phyloP scores from a whole-genome alignment of 2,888 invertebrate species.

The Arge pagana region DNA sequence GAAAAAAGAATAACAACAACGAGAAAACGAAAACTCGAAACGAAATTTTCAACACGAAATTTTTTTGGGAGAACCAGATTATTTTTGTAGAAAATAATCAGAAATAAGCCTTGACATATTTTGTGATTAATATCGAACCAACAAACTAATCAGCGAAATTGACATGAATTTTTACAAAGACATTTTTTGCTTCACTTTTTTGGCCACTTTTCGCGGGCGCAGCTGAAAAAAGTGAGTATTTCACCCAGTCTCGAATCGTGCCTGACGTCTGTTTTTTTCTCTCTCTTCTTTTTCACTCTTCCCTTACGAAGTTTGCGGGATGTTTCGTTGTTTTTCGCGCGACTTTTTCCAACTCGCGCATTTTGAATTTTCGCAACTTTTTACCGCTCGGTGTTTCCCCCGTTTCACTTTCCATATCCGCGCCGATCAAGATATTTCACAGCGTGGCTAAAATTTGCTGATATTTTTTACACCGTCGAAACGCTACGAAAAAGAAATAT shows the following conservation, averaged over 20 bases:
- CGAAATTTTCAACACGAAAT: constrained; percentile 31
- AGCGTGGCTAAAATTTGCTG: too few species aligned
- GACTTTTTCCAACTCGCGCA: too few species aligned
- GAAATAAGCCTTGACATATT: constrained; percentile 38
- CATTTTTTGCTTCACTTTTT: constrained; percentile 56
- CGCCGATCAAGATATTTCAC: too few species aligned
- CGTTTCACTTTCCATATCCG: too few species aligned
- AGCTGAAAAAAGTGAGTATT: constrained; percentile 57
- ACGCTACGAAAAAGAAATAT: too few species aligned
- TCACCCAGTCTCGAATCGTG: constrained; percentile 48
- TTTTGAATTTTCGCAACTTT: too few species aligned
- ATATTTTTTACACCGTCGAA: too few species aligned
- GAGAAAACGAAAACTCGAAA: constrained; percentile 40
- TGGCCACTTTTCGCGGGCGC: constrained; percentile 58
- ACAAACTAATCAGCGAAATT: constrained; percentile 43
- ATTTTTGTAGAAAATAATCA: constrained; percentile 25
- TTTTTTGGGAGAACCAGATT: constrained; percentile 7
- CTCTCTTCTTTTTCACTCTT: constrained; percentile 2
- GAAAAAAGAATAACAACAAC: constrained; percentile 40
- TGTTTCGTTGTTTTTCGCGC: too few species aligned
- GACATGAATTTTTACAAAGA: constrained; percentile 57
- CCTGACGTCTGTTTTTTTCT: constrained; percentile 42
- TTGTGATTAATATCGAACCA: constrained; percentile 27
- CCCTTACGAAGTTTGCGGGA: too few species aligned
- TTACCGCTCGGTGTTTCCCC: too few species aligned